Percentiles rank a stretch among this genome's conserved stretches.
Evolutionary conservation across 2,797 vertebrate genomes (phyloP).

Genomic region (Natrix natrix): DNA sequence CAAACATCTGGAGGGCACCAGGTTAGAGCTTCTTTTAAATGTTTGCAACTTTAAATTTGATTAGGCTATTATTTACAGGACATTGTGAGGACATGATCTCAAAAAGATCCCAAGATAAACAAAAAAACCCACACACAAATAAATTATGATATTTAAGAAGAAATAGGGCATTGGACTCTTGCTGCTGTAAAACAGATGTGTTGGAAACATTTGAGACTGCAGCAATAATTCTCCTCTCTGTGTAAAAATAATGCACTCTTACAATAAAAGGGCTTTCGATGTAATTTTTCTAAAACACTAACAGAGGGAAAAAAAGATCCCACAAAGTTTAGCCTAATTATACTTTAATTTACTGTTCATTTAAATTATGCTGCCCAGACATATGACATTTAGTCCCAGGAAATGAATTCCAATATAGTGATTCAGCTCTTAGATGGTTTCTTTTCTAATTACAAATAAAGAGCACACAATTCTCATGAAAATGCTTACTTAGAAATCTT

Average conservation of each 20-base stretch:
- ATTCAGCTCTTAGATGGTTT: conserved; percentile 56
- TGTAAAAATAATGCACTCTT: background rate
- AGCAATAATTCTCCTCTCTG: background rate
- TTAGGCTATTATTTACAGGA: background rate
- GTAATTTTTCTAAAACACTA: conserved; percentile 52
- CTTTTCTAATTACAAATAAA: conserved; percentile 33
- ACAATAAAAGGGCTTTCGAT: conserved; percentile 35
- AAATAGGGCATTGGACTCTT: background rate
- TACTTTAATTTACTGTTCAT: conserved; percentile 58
- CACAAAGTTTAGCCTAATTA: conserved; percentile 53
- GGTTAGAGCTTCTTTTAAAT: background rate
- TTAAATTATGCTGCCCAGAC: conserved; percentile 60
- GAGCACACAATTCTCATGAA: conserved; percentile 42
- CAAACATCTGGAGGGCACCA: background rate
- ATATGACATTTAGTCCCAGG: conserved; percentile 56
- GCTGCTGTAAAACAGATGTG: background rate
- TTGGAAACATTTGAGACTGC: background rate
- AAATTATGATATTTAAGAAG: background rate
- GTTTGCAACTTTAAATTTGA: background rate
- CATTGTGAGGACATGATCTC: background rate
- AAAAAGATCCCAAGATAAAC: background rate
- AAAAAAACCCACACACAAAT: background rate
- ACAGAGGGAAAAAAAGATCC: conserved; percentile 21
- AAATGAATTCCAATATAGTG: conserved; percentile 66
- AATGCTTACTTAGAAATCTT: conserved; percentile 45